Base-by-base conservation (phyloP, 2,797 vertebrate genomes). In the Phyllotis vaccarum region DNA sequence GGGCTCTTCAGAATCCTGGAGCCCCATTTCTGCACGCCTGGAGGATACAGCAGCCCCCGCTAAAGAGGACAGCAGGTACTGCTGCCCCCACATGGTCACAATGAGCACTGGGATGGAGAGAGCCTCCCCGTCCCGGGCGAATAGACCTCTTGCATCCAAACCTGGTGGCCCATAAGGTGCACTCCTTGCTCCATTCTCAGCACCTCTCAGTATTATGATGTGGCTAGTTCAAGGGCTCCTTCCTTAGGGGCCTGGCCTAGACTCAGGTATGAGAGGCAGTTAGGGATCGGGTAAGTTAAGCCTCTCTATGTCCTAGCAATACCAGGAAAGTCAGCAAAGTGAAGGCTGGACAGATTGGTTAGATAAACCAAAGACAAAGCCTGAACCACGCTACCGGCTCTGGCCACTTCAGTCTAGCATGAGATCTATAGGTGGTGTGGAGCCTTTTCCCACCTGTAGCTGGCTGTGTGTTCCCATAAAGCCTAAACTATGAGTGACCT, bases 341-440 rank as follows among this genome's bases (percentile, higher is more conserved):
- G 54, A 81, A 75, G n/a, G 6, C 58, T 52, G 21, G 17, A 34
- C 3, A 19, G 62, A 17, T 5, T 22, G 27, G 43, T 83, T 60
- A 87, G 54, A 31, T 34, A 80, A 78, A 76, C 12, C 46, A 62
- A 90, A 46, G 46, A 37, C 37, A 22, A 24, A 46, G 29, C 85
- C 60, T 14, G 76, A 29, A 29, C 40, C 3, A 4, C 9, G 37
- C 54, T 27, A 4, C 27, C 6, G 24, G 40, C 37, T 79, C 79
- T 58, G 72, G 74, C 62, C 60, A 8, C 78, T 72, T 66, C 46
- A 11, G 11, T 49, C 46, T 29, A 62, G 31, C n/a, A 29, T 2
- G 31, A 4, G 7, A 68, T 17, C 9, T 75, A 54, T 12, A 9
- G 31, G 34, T 3, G 14, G 46, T 6, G 31, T 6, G 0, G 5